Base-by-base conservation (phyloP, 2,888 invertebrate genomes). In the Dendrolimus pini region DNA sequence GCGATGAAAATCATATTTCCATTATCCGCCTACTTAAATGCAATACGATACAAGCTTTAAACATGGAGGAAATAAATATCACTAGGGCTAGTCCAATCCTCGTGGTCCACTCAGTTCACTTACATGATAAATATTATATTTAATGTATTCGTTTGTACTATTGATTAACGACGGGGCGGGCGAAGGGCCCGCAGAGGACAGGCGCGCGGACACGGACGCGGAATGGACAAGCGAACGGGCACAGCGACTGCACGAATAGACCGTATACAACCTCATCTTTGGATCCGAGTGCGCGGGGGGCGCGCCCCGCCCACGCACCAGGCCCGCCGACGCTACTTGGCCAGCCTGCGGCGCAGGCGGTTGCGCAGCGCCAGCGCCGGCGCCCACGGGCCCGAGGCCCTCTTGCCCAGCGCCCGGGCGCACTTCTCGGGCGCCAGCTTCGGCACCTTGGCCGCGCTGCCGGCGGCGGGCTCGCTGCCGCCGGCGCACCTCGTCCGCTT, bases 31-130 rank as follows among this genome's bases (percentile, higher is more conserved):
- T 79, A 77, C 74, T 80, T 85, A 87, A 88, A 88, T 86, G 88
- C 87, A 85, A 77, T 73, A 76, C 69, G 75, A 80, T 74, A 79
- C 77, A 78, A 76, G 78, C 77, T 83, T 82, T 75, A 78, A 80
- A 83, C 82, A 83, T 80, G 80, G 80, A 78, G 79, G 83, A 83
- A 83, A 88, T 85, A 87, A 83, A 84, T 84, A 85, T 86, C 80
- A 84, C 79, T 78, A 79, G 82, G 78, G 80, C 84, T 82, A 80
- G 77, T 77, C 77, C 75, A 71, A 76, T 79, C 77, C 77, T 82
- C 80, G 78, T 86, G 89, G 89, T 89, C 89, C 89, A 78, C 88
- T 77, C 76, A 82, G 82, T 81, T 80, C 80, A 78, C 83, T 86
- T 84, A 85, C 78, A 78, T 73, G 80, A 47, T 47, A 47, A 12